phyloP scores from a whole-genome alignment of 1,140 invertebrate species.

The Aplysia californica region DNA sequence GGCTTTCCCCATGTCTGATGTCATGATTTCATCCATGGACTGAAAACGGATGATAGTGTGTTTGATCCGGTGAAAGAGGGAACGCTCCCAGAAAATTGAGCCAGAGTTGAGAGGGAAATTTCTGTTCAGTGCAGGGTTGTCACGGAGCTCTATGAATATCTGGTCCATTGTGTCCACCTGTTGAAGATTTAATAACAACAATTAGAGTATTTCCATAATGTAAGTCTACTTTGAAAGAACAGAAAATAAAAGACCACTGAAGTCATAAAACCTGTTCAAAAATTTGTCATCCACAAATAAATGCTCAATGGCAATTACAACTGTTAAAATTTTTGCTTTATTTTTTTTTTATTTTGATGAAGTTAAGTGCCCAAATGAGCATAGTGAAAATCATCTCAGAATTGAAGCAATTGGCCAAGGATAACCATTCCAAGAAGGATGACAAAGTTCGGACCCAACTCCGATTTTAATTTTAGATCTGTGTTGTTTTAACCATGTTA shows the following conservation, averaged over 20 bases:
- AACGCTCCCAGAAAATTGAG: constrained; percentile 84
- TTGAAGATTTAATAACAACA: background rate
- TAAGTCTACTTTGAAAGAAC: background rate
- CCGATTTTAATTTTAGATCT: too few relatives aligned
- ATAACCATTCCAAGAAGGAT: too few relatives aligned
- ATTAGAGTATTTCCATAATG: background rate
- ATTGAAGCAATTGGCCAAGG: too few relatives aligned
- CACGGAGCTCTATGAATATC: constrained; percentile 74
- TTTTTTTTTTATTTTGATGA: too few relatives aligned
- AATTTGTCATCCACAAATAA: background rate
- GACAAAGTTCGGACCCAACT: too few relatives aligned
- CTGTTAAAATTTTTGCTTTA: too few relatives aligned
- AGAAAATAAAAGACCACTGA: background rate
- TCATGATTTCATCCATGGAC: constrained; percentile 79
- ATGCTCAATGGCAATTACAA: too few relatives aligned
- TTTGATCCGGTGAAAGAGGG: constrained; percentile 82
- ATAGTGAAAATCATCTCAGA: too few relatives aligned
- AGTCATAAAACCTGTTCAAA: background rate
- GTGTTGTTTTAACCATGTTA: too few relatives aligned
- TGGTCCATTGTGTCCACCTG: constrained; percentile 64
- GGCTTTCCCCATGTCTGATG: constrained; percentile 77
- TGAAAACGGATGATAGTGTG: constrained; percentile 81
- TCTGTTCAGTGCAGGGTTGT: constrained; percentile 78
- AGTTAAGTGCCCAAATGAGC: too few relatives aligned
- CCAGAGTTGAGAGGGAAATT: constrained; percentile 83